These are phyloP conservation scores for Bothrops jararaca DNA, from an alignment of 2,113 vertebrate genomes.

Conservation along the genomic window DNA sequence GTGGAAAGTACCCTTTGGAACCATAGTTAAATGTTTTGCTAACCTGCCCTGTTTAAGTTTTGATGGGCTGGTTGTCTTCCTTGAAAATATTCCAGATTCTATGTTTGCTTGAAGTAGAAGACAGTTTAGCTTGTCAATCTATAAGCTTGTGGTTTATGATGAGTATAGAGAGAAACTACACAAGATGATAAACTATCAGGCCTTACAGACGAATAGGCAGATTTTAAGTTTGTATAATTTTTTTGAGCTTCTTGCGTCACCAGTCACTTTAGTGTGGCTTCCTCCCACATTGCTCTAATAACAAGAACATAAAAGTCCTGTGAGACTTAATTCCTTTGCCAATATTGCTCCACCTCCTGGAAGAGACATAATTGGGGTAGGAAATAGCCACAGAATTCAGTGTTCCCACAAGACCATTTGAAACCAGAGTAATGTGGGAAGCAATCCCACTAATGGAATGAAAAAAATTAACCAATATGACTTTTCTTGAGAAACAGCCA, in stretches of 20 bases:
- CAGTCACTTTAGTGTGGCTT: not conserved
- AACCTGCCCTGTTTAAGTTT: not conserved
- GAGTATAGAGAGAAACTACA: not conserved
- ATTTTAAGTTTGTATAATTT: not conserved
- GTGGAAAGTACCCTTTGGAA: not conserved
- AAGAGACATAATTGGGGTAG: not conserved
- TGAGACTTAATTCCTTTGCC: not conserved
- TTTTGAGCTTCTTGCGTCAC: not conserved
- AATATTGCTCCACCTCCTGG: not conserved
- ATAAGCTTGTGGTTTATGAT: not conserved
- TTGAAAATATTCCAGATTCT: not conserved
- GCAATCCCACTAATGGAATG: not conserved
- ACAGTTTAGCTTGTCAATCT: not conserved
- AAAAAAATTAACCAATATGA: not conserved
- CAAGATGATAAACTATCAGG: not conserved
- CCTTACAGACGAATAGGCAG: not conserved
- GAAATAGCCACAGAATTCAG: not conserved
- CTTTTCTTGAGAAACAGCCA: not conserved
- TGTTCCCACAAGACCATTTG: not conserved
- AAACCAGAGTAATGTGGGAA: not conserved
- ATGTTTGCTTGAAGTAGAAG: not conserved
- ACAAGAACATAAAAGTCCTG: not conserved
- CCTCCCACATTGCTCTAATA: not conserved
- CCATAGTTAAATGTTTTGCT: not conserved
- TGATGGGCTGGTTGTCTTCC: not conserved